Evolutionary conservation across 2,113 vertebrate species (phyloP).

Genomic region (Salvelinus alpinus): DNA sequence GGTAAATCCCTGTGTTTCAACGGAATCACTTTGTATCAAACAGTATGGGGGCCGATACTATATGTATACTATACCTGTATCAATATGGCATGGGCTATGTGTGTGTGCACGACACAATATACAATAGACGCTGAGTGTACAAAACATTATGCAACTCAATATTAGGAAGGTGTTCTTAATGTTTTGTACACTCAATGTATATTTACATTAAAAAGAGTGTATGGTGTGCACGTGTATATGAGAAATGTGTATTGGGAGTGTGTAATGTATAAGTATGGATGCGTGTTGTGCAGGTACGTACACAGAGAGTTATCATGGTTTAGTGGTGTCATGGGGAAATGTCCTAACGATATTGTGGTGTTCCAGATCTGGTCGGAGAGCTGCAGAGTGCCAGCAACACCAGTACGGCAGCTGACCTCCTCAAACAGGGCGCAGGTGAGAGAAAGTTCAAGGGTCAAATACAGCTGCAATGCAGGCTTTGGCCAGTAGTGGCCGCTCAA

Average conservation of each 20-base stretch:
- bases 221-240: neutral
- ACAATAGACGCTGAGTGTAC: no score
- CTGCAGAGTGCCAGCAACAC: slow-evolving; percentile 77
- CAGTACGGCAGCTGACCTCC: slow-evolving; percentile 87
- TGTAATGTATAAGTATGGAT: no score
- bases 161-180: no score
- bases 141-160: no score
- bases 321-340: neutral
- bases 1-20: slow-evolving; percentile 60
- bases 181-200: neutral
- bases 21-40: neutral
- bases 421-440: slow-evolving; percentile 88
- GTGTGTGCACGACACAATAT: no score
- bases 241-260: neutral
- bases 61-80: neutral
- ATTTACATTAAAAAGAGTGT: neutral
- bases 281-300: neutral
- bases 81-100: no score
- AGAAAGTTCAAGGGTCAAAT: neutral
- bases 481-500: slow-evolving; percentile 27
- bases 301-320: neutral
- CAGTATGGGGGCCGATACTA: neutral
- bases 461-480: slow-evolving; percentile 23
- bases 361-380: slow-evolving; percentile 83
- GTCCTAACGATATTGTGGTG: slow-evolving; percentile 5